Base-by-base conservation (phyloP, 2,113 vertebrate genomes). In the Zosterops pallidus region DNA sequence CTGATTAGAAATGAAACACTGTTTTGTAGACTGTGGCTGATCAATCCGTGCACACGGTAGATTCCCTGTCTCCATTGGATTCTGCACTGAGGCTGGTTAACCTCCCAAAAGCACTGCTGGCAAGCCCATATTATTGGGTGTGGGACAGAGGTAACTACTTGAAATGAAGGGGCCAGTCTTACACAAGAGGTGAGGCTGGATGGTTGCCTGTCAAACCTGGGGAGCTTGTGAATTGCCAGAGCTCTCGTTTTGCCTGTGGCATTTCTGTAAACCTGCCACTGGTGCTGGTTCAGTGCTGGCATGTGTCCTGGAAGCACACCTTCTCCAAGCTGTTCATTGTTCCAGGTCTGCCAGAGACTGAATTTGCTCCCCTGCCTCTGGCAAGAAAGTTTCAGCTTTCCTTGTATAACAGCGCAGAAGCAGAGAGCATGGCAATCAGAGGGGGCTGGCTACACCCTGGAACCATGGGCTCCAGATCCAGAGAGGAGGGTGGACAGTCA, bases 161-260 rank as follows among this genome's bases (percentile, higher is more conserved):
- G 59, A 93, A 95, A 94, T 83, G 88, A 97, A 97, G 94, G 80
- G 72, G 80, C 95, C 86, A 90, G 88, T 90, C 89, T 90, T 96
- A 94, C 72, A 90, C 72, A 95, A 90, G 88, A 95, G 72, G 94
- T 90, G 90, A 95, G 83, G 83, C 86, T 95, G 86, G 95, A 96
- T 86, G 94, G 56, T 86, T 97, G 94, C 95, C 89, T 94, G 94
- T 83, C 86, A 95, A 89, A 90, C 86, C 42, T 9, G n/a, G 67
- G 93, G 82, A 95, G 84, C 33, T 89, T 94, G 85, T 71, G 95
- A 92, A 88, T 71, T 97, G 86, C 87, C 94, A 94, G 82, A 91
- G 83, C 71, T 96, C 87, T 95, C 28, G 31, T 95, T 97, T 94
- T 77, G 94, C 95, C 90, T 55, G 82, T 94, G 95, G 95, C 94